Base-by-base conservation (phyloP, 1,140 invertebrate genomes). In the Tetraneura akinire region DNA sequence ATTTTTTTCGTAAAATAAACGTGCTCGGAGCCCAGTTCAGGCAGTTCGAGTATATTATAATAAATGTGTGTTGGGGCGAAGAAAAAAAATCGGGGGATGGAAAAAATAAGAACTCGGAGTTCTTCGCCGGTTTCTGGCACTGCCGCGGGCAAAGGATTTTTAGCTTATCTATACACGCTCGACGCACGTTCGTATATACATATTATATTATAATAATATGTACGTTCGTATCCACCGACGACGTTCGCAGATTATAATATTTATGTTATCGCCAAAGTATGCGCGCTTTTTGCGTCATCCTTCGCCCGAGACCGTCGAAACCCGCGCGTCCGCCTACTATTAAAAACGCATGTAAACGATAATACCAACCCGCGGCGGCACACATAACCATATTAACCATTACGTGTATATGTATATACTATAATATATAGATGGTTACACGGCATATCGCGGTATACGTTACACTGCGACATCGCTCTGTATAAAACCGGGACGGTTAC, bases 341-440 rank as follows among this genome's bases (percentile, higher is more conserved):
- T 68, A 68, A 76, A 74, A 76, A 60, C 73, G 10, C 32, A 32
- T 57, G 51, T 45, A 37, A 42, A 42, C 21, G 51, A 68, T 68
- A 68, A 68, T 47, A 68, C 16, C 18, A 16, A 18, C 47, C 70
- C 9, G 3, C 14, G 49, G 47, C 26, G 13, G 21, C 6, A 3
- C 8, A 37, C 8, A 4, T 4, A 4, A 37, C 3, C 26, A 60
- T 26, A 60, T 60, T 23, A 32, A 62, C 60, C 60, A 16, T 16
- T 23, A 29, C 16, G 8, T 29, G 60, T 62, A 23, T 62, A 62
- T 60, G 32, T 62, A 62, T 62, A 37, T 32, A 29, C 29, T 60
- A 60, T 60, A 26, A 60, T 60, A 60, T 18, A 60, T 26, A 3
- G 53, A 13, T 1, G 23, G 26, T 60, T n/a, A n/a, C n/a, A n/a